These are phyloP conservation scores for Physocephala rufipes DNA, from an alignment of 2,888 invertebrate genomes.

Conservation along the genomic window DNA sequence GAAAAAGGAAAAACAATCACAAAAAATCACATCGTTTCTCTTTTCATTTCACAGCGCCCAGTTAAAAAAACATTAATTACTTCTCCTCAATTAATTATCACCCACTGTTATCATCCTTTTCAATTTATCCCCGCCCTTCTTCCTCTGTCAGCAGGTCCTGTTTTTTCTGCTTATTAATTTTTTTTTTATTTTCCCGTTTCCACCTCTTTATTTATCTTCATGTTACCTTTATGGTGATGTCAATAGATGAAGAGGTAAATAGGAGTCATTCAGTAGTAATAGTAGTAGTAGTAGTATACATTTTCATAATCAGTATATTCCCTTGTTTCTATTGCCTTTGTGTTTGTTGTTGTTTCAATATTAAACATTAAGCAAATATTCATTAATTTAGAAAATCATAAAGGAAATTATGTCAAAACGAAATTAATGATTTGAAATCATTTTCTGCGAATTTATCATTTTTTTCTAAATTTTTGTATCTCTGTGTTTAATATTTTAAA, in stretches of 20 bases:
- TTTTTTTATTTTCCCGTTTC: too few relatives aligned
- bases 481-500: neutral
- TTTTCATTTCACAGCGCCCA: constrained; percentile 65
- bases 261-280: too few relatives aligned
- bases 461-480: constrained; percentile 41
- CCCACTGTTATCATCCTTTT: neutral
- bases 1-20: constrained; percentile 58
- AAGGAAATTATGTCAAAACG: too few relatives aligned
- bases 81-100: neutral
- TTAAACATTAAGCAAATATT: too few relatives aligned
- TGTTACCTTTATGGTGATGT: too few relatives aligned
- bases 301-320: neutral
- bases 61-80: constrained; percentile 55
- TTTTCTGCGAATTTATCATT: constrained; percentile 24
- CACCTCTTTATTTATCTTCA: too few relatives aligned
- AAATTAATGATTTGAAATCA: too few relatives aligned
- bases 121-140: neutral
- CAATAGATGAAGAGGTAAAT: too few relatives aligned
- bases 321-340: too few relatives aligned
- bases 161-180: neutral
- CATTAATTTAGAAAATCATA: too few relatives aligned
- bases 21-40: constrained; percentile 65
- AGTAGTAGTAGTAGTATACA: neutral
- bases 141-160: neutral
- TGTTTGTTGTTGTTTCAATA: too few relatives aligned